Percentiles rank a stretch among this genome's conserved stretches.
Evolutionary conservation across 2,888 invertebrate genomes (phyloP).

Genomic region (Uloborus plumipes): DNA sequence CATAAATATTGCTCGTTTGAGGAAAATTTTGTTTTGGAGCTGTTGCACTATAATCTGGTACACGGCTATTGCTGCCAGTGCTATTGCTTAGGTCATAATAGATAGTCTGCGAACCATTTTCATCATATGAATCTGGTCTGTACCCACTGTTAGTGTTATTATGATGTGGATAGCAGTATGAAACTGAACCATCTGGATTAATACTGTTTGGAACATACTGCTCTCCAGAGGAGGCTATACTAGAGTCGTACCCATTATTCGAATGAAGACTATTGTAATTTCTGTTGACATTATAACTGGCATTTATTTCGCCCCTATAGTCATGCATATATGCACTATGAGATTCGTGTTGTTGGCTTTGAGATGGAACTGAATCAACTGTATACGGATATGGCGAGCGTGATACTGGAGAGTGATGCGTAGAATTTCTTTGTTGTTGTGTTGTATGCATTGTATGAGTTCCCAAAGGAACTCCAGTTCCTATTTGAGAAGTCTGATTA

Average conservation of each 20-base stretch:
- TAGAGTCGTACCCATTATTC: constrained; percentile 53
- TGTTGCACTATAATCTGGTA: constrained; percentile 65
- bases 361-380: constrained; percentile 39
- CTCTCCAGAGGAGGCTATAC: constrained; percentile 33
- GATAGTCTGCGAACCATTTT: constrained; percentile 60
- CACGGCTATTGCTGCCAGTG: constrained; percentile 55
- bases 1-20: constrained; percentile 55
- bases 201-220: constrained; percentile 59
- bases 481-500: constrained; percentile 43
- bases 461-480: constrained; percentile 20
- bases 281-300: constrained; percentile 39
- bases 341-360: constrained; percentile 30
- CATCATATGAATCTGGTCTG: constrained; percentile 51
- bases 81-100: constrained; percentile 63
- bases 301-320: constrained; percentile 48
- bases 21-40: constrained; percentile 65
- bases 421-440: constrained; percentile 21
- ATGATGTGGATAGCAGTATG: constrained; percentile 59
- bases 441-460: constrained; percentile 29
- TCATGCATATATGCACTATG: constrained; percentile 60
- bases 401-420: constrained; percentile 45
- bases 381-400: constrained; percentile 58
- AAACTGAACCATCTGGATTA: constrained; percentile 59
- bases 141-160: constrained; percentile 43
- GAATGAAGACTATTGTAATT: constrained; percentile 47